Conservation (phyloP, 2,888 invertebrate species). For the Drosophila robusta region DNA sequence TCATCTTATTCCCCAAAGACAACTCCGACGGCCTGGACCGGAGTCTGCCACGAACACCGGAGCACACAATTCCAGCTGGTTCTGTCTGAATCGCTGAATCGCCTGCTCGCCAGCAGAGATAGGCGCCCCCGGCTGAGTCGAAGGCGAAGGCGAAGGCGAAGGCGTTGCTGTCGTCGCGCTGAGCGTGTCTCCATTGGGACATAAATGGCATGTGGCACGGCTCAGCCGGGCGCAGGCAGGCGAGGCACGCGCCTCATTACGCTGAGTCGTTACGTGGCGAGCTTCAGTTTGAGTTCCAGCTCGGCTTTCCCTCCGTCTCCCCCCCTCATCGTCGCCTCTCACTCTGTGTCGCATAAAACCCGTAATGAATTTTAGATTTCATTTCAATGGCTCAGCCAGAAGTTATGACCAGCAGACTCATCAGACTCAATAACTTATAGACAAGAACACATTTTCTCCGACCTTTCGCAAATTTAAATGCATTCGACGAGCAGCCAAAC, state of each 20-base stretch:
- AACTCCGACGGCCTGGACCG: conserved; percentile 40
- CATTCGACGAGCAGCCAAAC: conserved; percentile 50
- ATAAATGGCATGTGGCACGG: conserved; percentile 76
- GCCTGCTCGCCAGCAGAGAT: conserved; percentile 5
- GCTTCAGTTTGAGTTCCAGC: conserved; percentile 19
- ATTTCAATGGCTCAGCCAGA: conserved; percentile 65
- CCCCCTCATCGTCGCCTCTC: background rate
- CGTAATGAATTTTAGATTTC: conserved; percentile 83
- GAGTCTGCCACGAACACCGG: conserved; percentile 5
- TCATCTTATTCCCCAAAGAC: conserved; percentile 81
- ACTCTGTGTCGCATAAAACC: conserved; percentile 54
- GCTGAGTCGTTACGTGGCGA: conserved; percentile 63
- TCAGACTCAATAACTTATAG: conserved; percentile 32
- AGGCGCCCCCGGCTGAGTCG: conserved; percentile 11
- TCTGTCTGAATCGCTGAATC: conserved; percentile 18
- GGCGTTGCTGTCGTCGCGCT: conserved; percentile 74
- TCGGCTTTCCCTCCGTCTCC: conserved; percentile 1
- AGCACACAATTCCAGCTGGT: conserved; percentile 9
- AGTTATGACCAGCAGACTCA: conserved; percentile 60
- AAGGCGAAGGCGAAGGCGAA: conserved; percentile 10
- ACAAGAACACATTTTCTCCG: background rate
- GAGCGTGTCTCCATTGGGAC: conserved; percentile 78
- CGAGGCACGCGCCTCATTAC: conserved; percentile 74
- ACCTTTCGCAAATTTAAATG: conserved; percentile 35
- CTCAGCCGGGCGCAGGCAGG: conserved; percentile 18